These are phyloP conservation scores for Chloromyia formosa DNA, from an alignment of 2,888 invertebrate species.

Conservation along the genomic window DNA sequence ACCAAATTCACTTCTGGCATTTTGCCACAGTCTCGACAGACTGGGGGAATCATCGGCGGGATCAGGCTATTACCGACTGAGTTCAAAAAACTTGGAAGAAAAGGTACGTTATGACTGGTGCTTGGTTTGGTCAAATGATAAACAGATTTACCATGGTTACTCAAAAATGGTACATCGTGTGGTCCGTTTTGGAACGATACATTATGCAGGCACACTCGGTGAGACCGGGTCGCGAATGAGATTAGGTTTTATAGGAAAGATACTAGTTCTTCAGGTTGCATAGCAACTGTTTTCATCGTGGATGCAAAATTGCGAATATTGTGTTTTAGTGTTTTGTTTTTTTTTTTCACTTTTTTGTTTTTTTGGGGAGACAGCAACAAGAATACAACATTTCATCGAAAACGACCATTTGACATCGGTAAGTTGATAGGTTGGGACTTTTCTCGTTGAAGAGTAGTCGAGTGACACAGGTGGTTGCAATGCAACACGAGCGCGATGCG, in stretches of 20 bases:
- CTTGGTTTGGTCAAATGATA: slow-evolving; percentile 26
- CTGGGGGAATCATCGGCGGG: too few relatives aligned
- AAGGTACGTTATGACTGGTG: slow-evolving; percentile 5
- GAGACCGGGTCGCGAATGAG: too few relatives aligned
- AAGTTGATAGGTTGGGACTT: not conserved
- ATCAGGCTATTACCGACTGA: not conserved
- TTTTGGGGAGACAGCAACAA: not conserved
- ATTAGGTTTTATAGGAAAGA: too few relatives aligned
- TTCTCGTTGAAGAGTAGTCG: too few relatives aligned
- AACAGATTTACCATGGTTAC: slow-evolving; percentile 33
- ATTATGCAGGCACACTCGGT: not conserved
- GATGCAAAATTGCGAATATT: not conserved
- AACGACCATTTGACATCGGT: slow-evolving; percentile 1
- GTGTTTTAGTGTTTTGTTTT: not conserved
- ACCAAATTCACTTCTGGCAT: slow-evolving; percentile 14
- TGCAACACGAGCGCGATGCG: too few relatives aligned
- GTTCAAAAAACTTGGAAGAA: not conserved
- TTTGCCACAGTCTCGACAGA: not conserved
- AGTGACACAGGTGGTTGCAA: too few relatives aligned
- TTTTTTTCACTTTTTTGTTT: too few relatives aligned
- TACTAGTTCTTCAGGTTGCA: too few relatives aligned
- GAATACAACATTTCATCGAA: not conserved
- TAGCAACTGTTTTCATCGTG: not conserved
- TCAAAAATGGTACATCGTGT: slow-evolving; percentile 3
- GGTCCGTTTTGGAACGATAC: not conserved